Evolutionary conservation across 2,888 invertebrate genomes (phyloP).

Genomic region (Eupithecia dodoneata): DNA sequence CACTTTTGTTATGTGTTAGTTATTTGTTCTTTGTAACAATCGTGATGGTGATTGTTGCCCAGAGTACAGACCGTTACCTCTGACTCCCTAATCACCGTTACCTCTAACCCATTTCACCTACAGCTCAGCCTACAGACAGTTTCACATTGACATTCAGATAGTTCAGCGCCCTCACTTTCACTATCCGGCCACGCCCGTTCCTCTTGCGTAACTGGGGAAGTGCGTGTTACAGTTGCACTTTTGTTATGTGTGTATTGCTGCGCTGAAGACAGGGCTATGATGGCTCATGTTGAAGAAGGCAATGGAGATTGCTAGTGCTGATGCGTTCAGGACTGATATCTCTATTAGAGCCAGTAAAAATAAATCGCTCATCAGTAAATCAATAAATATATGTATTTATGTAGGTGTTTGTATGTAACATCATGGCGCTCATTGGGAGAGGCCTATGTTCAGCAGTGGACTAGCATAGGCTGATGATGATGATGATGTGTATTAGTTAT

Average conservation of each 20-base stretch:
- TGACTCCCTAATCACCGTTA: not conserved
- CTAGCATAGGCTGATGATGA: no score
- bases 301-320: constrained; percentile 63
- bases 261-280: no score
- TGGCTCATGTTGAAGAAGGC: constrained; percentile 51
- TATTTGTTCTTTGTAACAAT: no score
- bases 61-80: not conserved
- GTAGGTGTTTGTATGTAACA: no score
- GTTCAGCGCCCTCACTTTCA: constrained; percentile 31
- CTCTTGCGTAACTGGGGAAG: constrained; percentile 33
- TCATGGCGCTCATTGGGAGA: no score
- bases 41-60: no score
- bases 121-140: no score
- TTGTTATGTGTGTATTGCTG: not conserved
- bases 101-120: not conserved
- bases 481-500: not conserved
- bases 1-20: not conserved
- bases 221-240: constrained; percentile 15
- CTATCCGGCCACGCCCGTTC: constrained; percentile 32
- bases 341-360: constrained; percentile 69
- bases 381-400: no score
- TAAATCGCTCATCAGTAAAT: no score
- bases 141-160: constrained; percentile 32
- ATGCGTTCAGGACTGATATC: constrained; percentile 66
- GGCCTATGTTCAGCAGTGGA: no score